Evolutionary conservation across 2,888 invertebrate species (phyloP), one percentile per base, ranked within the genome.

Genomic region (Apodemia zela): DNA sequence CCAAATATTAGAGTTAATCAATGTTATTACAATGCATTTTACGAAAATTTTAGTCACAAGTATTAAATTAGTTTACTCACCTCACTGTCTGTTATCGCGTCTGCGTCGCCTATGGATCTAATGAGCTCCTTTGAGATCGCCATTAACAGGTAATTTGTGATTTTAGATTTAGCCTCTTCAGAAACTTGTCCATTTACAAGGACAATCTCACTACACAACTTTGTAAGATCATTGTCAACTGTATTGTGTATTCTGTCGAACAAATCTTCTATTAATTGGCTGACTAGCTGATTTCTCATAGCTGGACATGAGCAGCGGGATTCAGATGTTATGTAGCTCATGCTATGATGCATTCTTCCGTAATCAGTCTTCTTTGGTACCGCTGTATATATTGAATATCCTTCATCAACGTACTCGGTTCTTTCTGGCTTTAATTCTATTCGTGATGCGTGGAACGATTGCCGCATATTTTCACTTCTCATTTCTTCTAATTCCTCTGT

Each of bases 81-180:
- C 90, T 91, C 90, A 57, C 91, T 89, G 75, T 91, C 91, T 76
- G 91, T 91, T 81, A 91, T 91, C 72, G 90, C 90, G 68, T 91
- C 91, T 17, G 91, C 91, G 67, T 91, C 91, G 63, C 91, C 91
- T 67, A 91, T 91, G 54, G 91, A 91, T 73, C 91, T 85, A 70
- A 91, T 89, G 64, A 91, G 86, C 73, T 91, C 91, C 77, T 91
- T 91, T 59, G 91, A 91, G 77, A 91, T 91, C 75, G 90, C 90
- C 89, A 90, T 89, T 75, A 91, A 76, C 72, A 91, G 87, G 79
- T 90, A 91, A 84, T 91, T 91, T 67, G 85, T 89, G 70, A 91
- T 91, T 82, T 90, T 90, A 68, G 89, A 84, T 85, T 89, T 90
- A 80, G 87, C 85, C 75, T 90, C 88, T 61, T 77, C 77, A 67